Conservation (phyloP, 2,888 invertebrate species). For the Eupithecia exiguata region DNA sequence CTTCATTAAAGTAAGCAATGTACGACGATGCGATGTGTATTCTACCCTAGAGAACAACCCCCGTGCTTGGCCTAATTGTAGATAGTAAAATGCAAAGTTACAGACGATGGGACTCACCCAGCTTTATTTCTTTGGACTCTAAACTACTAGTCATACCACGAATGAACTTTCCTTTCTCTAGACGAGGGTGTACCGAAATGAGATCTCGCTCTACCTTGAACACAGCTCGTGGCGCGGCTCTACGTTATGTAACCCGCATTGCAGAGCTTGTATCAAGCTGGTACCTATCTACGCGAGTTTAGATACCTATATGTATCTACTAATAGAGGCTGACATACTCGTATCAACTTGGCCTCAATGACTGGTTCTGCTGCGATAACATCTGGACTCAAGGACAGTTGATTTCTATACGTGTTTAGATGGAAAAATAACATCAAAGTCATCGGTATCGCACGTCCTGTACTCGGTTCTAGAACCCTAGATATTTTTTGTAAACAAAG, state of each 20-base stretch:
- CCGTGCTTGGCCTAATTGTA: no score
- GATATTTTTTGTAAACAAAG: background rate
- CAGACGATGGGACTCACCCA: background rate
- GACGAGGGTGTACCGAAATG: slow-evolving; percentile 31
- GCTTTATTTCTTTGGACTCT: background rate
- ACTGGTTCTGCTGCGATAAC: slow-evolving; percentile 26
- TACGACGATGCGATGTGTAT: no score
- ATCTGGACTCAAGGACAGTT: slow-evolving; percentile 31
- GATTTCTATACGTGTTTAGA: slow-evolving; percentile 11
- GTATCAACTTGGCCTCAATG: slow-evolving; percentile 34
- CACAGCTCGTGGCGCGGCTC: slow-evolving; percentile 28
- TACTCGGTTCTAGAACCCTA: background rate
- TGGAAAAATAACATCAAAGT: slow-evolving; percentile 1
- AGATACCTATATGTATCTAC: slow-evolving; percentile 20
- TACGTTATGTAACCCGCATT: slow-evolving; percentile 38
- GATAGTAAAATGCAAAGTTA: background rate
- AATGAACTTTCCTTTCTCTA: slow-evolving; percentile 34
- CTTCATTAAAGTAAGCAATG: no score
- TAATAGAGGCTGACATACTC: slow-evolving; percentile 28
- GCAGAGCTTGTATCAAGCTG: slow-evolving; percentile 33
- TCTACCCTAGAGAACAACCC: no score
- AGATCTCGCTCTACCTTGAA: slow-evolving; percentile 39
- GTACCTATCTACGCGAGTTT: slow-evolving; percentile 26
- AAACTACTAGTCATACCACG: slow-evolving; percentile 14
- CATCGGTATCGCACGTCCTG: background rate